These are phyloP conservation scores for Pachyrhynchus sulphureomaculatus DNA, from an alignment of 1,140 invertebrate genomes.

Conservation along the genomic window DNA sequence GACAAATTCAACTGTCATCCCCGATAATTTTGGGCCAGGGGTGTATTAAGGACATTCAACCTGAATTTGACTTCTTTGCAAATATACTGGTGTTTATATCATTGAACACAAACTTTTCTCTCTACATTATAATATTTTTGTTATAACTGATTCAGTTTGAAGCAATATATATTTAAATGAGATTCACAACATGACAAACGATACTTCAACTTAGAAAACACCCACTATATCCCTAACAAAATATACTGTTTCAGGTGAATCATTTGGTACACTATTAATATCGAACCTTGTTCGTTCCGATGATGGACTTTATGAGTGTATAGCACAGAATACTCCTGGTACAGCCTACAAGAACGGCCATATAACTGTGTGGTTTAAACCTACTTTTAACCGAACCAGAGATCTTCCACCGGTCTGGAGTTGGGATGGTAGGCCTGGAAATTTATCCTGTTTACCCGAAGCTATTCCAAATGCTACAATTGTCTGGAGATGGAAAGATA, in stretches of 20 bases:
- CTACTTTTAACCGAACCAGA: constrained; percentile 74
- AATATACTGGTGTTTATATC: no score
- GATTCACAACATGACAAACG: no score
- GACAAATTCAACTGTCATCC: no score
- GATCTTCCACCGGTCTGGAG: constrained; percentile 71
- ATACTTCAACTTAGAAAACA: no score
- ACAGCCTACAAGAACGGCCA: constrained; percentile 75
- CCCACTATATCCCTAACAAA: no score
- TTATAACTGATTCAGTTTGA: no score
- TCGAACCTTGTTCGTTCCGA: constrained; percentile 64
- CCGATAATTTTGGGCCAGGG: no score
- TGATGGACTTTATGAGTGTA: constrained; percentile 87
- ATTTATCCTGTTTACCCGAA: constrained; percentile 85
- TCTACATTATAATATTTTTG: no score
- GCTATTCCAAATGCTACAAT: constrained; percentile 92
- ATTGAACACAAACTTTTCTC: no score
- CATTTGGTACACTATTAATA: constrained; percentile 65
- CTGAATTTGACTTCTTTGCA: no score
- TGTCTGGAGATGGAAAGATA: constrained; percentile 66
- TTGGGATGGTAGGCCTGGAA: constrained; percentile 77
- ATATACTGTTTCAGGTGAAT: constrained; percentile 58
- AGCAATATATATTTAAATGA: no score
- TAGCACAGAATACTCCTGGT: constrained; percentile 78
- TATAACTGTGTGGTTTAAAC: constrained; percentile 79
- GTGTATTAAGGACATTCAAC: no score